Evolutionary conservation across 2,113 vertebrate genomes (phyloP).

Genomic region (Mola mola): DNA sequence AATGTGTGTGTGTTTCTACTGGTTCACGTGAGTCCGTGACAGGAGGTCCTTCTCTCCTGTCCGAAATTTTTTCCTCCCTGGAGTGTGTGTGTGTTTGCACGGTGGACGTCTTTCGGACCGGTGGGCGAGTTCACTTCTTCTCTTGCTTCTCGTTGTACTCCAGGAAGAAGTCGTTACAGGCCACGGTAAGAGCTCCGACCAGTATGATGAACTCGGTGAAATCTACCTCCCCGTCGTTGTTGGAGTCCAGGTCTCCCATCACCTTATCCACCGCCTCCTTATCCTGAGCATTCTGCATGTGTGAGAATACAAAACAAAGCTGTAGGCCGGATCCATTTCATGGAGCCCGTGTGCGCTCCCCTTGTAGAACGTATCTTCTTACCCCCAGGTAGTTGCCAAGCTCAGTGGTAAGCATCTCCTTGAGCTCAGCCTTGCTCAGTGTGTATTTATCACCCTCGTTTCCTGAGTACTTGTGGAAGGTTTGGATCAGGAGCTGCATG

Average conservation of each 20-base stretch:
- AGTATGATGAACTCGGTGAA: constrained; percentile 86
- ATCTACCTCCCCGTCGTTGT: constrained; percentile 86
- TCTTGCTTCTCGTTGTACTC: constrained; percentile 78
- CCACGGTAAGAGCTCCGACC: constrained; percentile 84
- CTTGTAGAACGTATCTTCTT: constrained; percentile 27
- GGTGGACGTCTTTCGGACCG: background rate
- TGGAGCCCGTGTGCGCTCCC: background rate
- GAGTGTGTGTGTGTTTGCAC: constrained; percentile 20
- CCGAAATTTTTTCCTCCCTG: constrained; percentile 44
- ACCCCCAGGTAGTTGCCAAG: constrained; percentile 82
- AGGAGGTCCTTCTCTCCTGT: constrained; percentile 32
- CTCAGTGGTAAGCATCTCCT: constrained; percentile 85
- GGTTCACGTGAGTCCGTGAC: constrained; percentile 30
- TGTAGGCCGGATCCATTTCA: background rate
- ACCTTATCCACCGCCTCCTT: constrained; percentile 85
- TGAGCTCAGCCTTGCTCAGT: constrained; percentile 85
- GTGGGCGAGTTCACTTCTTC: constrained; percentile 65
- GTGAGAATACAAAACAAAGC: background rate
- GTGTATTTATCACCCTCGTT: constrained; percentile 88
- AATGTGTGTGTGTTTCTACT: constrained; percentile 17
- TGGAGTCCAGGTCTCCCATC: constrained; percentile 83
- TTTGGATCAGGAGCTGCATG: constrained; percentile 87
- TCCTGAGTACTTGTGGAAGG: constrained; percentile 89
- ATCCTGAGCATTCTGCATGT: constrained; percentile 81
- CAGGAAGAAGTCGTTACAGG: constrained; percentile 86